These are phyloP conservation scores for Hydra vulgaris DNA, from an alignment of 30 jellyfish, hydroid and myxozoan genomes.

Conservation along the genomic window DNA sequence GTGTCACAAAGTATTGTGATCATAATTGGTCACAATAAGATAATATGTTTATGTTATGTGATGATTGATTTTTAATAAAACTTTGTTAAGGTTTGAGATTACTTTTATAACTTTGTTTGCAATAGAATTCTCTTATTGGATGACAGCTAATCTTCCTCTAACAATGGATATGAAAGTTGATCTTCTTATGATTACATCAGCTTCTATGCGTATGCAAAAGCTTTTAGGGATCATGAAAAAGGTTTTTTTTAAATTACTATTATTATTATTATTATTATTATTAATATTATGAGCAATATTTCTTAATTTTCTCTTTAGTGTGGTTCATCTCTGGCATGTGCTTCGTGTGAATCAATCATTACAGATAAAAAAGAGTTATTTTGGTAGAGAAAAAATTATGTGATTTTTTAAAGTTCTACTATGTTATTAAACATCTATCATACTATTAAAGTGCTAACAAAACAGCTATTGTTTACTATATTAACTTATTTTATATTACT, in stretches of 20 bases:
- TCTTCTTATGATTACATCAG: conserved; percentile 48
- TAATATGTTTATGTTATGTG: no score
- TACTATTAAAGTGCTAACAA: no score
- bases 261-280: not conserved
- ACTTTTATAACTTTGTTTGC: not conserved
- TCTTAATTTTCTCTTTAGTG: conserved; percentile 3
- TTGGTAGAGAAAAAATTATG: conserved; percentile 36
- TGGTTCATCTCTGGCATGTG: conserved; percentile 32
- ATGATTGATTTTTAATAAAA: no score
- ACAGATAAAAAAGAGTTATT: conserved; percentile 70
- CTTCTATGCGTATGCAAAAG: conserved; percentile 45
- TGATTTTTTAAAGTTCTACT: not conserved
- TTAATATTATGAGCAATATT: not conserved
- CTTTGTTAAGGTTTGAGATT: not conserved
- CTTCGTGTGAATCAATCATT: conserved; percentile 22
- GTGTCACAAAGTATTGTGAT: no score
- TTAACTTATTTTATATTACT: no score
- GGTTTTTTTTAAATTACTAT: conserved; percentile 23
- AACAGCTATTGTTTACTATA: no score
- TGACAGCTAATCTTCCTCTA: conserved; percentile 70
- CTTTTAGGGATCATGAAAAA: conserved; percentile 61
- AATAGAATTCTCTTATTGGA: conserved; percentile 80
- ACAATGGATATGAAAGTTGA: conserved; percentile 52
- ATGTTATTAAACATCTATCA: no score
- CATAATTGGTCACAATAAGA: no score